Evolutionary conservation across 2,113 vertebrate genomes (phyloP).

Genomic region (Sterna hirundo): DNA sequence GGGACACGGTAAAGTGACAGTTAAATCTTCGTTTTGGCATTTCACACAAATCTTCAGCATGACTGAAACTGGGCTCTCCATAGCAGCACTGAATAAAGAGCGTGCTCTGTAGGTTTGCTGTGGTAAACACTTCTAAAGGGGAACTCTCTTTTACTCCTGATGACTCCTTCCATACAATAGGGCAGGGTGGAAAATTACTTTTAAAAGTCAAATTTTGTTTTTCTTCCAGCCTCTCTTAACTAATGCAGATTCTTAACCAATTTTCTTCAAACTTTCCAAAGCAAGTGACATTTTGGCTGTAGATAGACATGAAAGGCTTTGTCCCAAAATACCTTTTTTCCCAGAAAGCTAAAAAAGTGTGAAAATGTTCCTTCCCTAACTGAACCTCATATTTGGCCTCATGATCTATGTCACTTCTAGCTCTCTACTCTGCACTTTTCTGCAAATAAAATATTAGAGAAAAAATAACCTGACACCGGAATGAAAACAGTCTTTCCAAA

Average conservation of each 20-base stretch:
- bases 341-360: background rate
- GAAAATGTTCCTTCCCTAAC: background rate
- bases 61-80: background rate
- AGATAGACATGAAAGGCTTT: background rate
- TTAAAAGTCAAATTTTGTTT: background rate
- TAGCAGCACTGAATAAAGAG: background rate
- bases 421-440: background rate
- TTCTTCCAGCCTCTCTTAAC: background rate
- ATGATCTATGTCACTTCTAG: background rate
- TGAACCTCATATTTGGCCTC: background rate
- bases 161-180: background rate
- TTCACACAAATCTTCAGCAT: background rate
- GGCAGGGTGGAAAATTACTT: conserved; percentile 22
- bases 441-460: background rate
- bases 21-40: background rate
- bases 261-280: conserved; percentile 41
- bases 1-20: background rate
- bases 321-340: background rate
- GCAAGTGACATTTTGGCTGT: background rate
- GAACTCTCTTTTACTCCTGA: background rate
- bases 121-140: background rate
- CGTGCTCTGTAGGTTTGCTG: background rate
- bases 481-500: background rate
- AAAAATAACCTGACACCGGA: background rate
- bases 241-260: background rate